phyloP scores from a whole-genome alignment of 2,888 invertebrate genomes.

The Netelia fuscicornis region DNA sequence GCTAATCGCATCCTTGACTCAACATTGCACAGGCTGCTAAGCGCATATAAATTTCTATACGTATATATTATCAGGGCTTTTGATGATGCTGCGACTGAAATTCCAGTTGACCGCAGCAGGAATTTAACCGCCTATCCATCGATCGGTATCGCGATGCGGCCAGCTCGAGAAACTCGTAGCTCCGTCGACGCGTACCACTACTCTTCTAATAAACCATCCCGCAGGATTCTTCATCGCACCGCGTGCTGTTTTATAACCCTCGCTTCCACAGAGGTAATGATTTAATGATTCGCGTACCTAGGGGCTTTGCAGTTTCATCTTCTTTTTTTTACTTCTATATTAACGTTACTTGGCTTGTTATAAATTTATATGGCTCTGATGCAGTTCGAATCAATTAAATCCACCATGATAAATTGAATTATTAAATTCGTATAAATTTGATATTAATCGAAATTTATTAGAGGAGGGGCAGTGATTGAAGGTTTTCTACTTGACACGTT shows the following conservation, averaged over 20 bases:
- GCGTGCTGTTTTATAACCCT: constrained; percentile 24
- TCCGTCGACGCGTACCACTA: constrained; percentile 3
- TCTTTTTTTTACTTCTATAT: not conserved
- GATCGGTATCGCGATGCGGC: constrained; percentile 62
- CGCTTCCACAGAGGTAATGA: constrained; percentile 43
- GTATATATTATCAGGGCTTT: constrained; percentile 4
- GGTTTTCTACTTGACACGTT: too few relatives aligned
- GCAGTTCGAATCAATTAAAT: too few relatives aligned
- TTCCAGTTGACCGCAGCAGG: constrained; percentile 72
- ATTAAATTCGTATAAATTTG: too few relatives aligned
- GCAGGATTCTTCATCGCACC: constrained; percentile 23
- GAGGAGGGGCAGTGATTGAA: too few relatives aligned
- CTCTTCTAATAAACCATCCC: constrained; percentile 20
- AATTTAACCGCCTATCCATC: constrained; percentile 67
- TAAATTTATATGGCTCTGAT: too few relatives aligned
- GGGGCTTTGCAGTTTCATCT: not conserved
- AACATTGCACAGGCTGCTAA: constrained; percentile 33
- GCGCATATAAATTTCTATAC: constrained; percentile 10
- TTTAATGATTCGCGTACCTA: constrained; percentile 38
- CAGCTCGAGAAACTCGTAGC: constrained; percentile 56
- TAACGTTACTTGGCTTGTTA: too few relatives aligned
- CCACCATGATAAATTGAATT: too few relatives aligned
- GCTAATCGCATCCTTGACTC: constrained; percentile 52
- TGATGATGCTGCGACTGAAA: constrained; percentile 65
- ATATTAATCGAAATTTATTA: too few relatives aligned